Evolutionary conservation across 2,797 vertebrate genomes (phyloP).

Genomic region (Labeo calbasu): DNA sequence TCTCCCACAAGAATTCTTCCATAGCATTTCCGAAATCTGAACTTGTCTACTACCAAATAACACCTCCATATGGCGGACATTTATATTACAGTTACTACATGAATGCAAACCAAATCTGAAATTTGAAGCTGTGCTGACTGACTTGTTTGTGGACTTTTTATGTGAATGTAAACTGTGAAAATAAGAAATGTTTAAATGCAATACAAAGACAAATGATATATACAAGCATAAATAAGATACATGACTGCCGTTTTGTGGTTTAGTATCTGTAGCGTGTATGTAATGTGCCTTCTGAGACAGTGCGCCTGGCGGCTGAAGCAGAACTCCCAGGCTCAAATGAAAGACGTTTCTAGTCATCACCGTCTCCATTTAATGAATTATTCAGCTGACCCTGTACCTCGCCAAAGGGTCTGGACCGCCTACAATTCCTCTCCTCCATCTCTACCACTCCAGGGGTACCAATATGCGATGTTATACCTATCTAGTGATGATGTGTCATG

Average conservation of each 20-base stretch:
- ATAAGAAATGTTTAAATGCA: not conserved
- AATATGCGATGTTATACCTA: slow-evolving; percentile 14
- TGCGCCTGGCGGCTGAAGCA: slow-evolving; percentile 1
- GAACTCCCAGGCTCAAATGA: slow-evolving; percentile 45
- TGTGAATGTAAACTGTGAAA: not conserved
- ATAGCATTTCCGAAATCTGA: not conserved
- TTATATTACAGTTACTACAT: not conserved
- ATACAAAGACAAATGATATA: not conserved
- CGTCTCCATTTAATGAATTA: slow-evolving; percentile 63
- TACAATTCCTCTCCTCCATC: slow-evolving; percentile 20
- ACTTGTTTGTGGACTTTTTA: not conserved
- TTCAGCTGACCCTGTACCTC: slow-evolving; percentile 57
- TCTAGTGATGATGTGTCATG: slow-evolving; percentile 12
- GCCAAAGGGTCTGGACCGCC: slow-evolving; percentile 28
- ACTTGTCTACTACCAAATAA: not conserved
- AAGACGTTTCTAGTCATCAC: slow-evolving; percentile 58
- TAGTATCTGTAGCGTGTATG: not conserved
- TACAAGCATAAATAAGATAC: not conserved
- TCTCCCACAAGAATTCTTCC: not conserved
- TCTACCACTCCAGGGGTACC: not conserved
- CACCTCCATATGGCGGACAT: not conserved
- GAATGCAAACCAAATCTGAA: not conserved
- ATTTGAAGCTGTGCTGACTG: not conserved
- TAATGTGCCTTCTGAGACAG: not conserved
- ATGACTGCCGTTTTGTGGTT: not conserved